Evolutionary conservation across 1,140 invertebrate genomes (phyloP).

Genomic region (Aphidius ervi): DNA sequence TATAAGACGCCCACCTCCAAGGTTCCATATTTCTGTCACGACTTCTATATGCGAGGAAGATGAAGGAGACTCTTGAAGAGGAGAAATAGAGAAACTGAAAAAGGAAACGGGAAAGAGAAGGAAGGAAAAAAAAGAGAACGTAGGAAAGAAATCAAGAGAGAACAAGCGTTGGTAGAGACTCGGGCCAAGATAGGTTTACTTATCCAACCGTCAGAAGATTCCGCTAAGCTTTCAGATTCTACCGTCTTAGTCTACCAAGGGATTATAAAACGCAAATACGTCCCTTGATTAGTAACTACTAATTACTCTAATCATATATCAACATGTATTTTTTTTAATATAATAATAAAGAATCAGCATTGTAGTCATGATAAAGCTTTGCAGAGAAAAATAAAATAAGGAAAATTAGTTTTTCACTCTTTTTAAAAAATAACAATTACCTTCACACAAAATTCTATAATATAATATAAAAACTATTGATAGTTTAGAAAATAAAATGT

Average conservation of each 20-base stretch:
- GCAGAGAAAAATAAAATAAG: no score
- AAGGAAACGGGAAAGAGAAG: constrained; percentile 14
- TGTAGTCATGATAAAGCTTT: no score
- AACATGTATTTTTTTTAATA: no score
- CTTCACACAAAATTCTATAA: no score
- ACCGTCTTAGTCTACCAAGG: constrained; percentile 47
- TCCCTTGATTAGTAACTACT: constrained; percentile 49
- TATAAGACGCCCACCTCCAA: constrained; percentile 31
- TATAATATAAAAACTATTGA: no score
- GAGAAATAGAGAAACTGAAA: background rate
- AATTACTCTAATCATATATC: no score
- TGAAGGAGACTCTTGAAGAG: background rate
- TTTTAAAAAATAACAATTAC: background rate
- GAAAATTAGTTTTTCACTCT: background rate
- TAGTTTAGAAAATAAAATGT: no score
- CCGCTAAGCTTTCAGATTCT: constrained; percentile 53
- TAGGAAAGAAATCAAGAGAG: background rate
- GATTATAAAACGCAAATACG: constrained; percentile 55
- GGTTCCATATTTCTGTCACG: constrained; percentile 10
- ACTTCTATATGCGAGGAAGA: constrained; percentile 4
- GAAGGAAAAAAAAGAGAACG: constrained; percentile 3
- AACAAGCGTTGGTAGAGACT: constrained; percentile 21
- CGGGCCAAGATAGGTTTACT: constrained; percentile 40
- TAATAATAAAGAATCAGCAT: no score
- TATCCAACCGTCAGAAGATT: constrained; percentile 49